Percentiles rank a stretch among this genome's conserved stretches.
Conservation (phyloP, 1,140 invertebrate genomes). For the Penaeus vannamei region DNA sequence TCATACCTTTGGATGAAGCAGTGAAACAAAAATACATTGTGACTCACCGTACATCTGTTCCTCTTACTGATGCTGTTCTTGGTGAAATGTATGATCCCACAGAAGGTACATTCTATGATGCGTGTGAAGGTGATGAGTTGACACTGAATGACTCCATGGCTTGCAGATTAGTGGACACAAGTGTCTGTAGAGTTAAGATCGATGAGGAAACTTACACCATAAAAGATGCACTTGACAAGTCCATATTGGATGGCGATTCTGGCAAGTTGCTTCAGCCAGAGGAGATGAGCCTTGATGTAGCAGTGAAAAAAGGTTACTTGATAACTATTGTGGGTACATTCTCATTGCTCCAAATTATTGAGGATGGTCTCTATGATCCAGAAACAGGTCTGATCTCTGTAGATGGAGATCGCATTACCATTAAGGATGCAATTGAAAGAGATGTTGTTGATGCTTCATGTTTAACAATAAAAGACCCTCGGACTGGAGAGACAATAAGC, state of each 20-base stretch:
- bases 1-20: slow-evolving; percentile 81
- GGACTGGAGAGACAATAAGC: slow-evolving; percentile 83
- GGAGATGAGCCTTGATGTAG: slow-evolving; percentile 80
- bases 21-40: slow-evolving; percentile 80
- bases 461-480: slow-evolving; percentile 85
- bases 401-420: slow-evolving; percentile 80
- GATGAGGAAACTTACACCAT: slow-evolving; percentile 80
- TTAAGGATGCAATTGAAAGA: slow-evolving; percentile 84
- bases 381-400: slow-evolving; percentile 80
- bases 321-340: slow-evolving; percentile 83
- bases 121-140: slow-evolving; percentile 82
- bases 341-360: slow-evolving; percentile 88
- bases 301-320: slow-evolving; percentile 84
- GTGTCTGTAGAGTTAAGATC: slow-evolving; percentile 82
- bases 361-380: slow-evolving; percentile 85
- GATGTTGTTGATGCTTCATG: slow-evolving; percentile 84
- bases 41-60: slow-evolving; percentile 80
- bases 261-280: slow-evolving; percentile 81
- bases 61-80: slow-evolving; percentile 83
- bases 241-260: slow-evolving; percentile 80
- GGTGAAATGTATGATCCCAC: slow-evolving; percentile 84
- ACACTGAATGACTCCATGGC: slow-evolving; percentile 82
- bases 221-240: slow-evolving; percentile 71
- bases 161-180: slow-evolving; percentile 81
- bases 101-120: slow-evolving; percentile 85